These are phyloP conservation scores for Halesus radiatus DNA, from an alignment of 1,140 invertebrate species.

Conservation along the genomic window DNA sequence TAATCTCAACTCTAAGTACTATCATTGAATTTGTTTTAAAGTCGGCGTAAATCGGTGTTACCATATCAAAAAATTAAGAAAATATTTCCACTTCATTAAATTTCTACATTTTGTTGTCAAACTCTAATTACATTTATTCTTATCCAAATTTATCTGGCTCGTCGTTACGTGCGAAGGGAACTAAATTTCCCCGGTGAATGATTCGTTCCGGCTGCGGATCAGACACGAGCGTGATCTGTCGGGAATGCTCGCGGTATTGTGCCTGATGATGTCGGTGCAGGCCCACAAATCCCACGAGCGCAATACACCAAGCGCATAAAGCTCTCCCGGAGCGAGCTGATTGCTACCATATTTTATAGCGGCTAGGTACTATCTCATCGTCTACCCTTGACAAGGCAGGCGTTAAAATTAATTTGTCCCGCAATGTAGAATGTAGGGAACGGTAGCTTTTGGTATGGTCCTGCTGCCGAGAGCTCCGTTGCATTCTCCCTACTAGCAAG, in stretches of 20 bases:
- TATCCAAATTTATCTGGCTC: neutral
- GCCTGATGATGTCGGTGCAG: neutral
- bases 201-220: neutral
- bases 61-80: too few species aligned
- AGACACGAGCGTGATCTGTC: constrained; percentile 7
- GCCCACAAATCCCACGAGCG: constrained; percentile 20
- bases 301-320: constrained; percentile 23
- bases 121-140: too few species aligned
- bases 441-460: neutral
- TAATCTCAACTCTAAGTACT: too few species aligned
- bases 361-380: neutral
- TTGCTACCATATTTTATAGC: constrained; percentile 38
- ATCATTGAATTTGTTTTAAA: too few species aligned
- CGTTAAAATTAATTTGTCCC: constrained; percentile 15
- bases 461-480: neutral
- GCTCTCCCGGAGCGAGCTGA: constrained; percentile 19
- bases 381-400: constrained; percentile 18
- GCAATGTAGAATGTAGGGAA: neutral
- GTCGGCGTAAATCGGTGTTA: too few species aligned
- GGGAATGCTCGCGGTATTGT: constrained; percentile 18
- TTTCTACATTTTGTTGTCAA: too few species aligned
- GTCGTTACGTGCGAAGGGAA: neutral
- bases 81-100: too few species aligned
- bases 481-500: too few species aligned
- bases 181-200: neutral